These are phyloP conservation scores for Amphiprion percula DNA, from an alignment of 2,113 vertebrate genomes.

Conservation along the genomic window DNA sequence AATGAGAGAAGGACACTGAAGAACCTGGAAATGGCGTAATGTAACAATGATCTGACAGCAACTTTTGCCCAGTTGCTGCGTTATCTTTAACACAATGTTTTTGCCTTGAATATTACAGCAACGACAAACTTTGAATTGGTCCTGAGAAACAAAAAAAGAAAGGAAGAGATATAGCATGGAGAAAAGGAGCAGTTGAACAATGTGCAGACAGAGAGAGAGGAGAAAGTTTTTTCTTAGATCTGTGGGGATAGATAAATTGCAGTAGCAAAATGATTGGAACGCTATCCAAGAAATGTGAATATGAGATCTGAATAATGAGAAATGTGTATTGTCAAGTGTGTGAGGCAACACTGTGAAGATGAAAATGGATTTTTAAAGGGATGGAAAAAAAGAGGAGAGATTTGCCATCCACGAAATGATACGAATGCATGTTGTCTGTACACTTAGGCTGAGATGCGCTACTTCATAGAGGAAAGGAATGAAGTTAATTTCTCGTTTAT, in stretches of 20 bases:
- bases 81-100: slow-evolving; percentile 58
- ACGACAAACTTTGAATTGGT: slow-evolving; percentile 69
- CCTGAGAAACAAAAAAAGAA: slow-evolving; percentile 72
- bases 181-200: slow-evolving; percentile 50
- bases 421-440: slow-evolving; percentile 37
- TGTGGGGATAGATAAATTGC: slow-evolving; percentile 71
- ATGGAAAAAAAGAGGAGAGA: slow-evolving; percentile 45
- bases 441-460: slow-evolving; percentile 37
- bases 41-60: slow-evolving; percentile 68
- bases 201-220: slow-evolving; percentile 35
- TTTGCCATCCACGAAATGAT: slow-evolving; percentile 61
- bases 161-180: slow-evolving; percentile 55
- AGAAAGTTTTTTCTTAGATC: slow-evolving; percentile 57
- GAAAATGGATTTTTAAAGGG: slow-evolving; percentile 45
- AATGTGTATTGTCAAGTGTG: slow-evolving; percentile 35
- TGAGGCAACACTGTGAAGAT: slow-evolving; percentile 44
- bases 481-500: slow-evolving; percentile 72
- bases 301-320: slow-evolving; percentile 49
- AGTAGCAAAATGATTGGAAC: slow-evolving; percentile 60
- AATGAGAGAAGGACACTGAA: slow-evolving; percentile 75
- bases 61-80: slow-evolving; percentile 61
- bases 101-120: slow-evolving; percentile 58
- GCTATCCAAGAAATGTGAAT: slow-evolving; percentile 39
- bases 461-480: slow-evolving; percentile 61
- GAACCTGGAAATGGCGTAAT: slow-evolving; percentile 83